phyloP scores from a whole-genome alignment of 2,888 invertebrate genomes.

The Drosophila kanekoi region DNA sequence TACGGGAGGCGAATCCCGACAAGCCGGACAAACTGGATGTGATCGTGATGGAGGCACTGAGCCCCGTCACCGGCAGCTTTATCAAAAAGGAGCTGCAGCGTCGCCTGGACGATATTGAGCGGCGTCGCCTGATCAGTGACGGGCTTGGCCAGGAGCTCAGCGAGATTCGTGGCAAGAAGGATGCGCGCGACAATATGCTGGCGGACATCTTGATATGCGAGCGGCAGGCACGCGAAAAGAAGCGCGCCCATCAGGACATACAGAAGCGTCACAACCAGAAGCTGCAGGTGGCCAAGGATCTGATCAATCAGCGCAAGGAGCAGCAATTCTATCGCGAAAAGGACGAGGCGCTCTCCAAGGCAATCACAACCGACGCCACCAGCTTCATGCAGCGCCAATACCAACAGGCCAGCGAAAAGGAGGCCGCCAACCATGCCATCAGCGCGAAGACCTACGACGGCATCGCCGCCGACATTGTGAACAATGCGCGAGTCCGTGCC shows the following conservation, averaged over 20 bases:
- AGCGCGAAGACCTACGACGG: slow-evolving; percentile 17
- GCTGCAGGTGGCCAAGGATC: slow-evolving; percentile 48
- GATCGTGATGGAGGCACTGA: slow-evolving; percentile 55
- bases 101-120: slow-evolving; percentile 27
- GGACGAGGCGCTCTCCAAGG: slow-evolving; percentile 14
- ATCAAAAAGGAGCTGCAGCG: slow-evolving; percentile 17
- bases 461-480: slow-evolving; percentile 26
- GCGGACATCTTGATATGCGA: slow-evolving; percentile 56
- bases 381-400: slow-evolving; percentile 66
- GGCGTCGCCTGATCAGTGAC: slow-evolving; percentile 36
- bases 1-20: slow-evolving; percentile 2
- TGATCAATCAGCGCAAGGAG: slow-evolving; percentile 51
- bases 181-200: slow-evolving; percentile 53
- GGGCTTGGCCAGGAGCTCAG: slow-evolving; percentile 38
- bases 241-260: slow-evolving; percentile 25
- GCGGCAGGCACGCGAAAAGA: slow-evolving; percentile 49
- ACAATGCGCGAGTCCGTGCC: slow-evolving; percentile 23
- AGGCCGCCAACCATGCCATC: slow-evolving; percentile 3
- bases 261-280: slow-evolving; percentile 28
- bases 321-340: slow-evolving; percentile 39
- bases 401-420: slow-evolving; percentile 8
- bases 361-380: slow-evolving; percentile 36
- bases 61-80: slow-evolving; percentile 36
- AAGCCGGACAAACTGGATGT: slow-evolving; percentile 30
- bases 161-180: slow-evolving; percentile 40